Evolutionary conservation across 2,113 vertebrate genomes (phyloP), one percentile per base, ranked within the genome.

Genomic region (Bubalus kerabau): DNA sequence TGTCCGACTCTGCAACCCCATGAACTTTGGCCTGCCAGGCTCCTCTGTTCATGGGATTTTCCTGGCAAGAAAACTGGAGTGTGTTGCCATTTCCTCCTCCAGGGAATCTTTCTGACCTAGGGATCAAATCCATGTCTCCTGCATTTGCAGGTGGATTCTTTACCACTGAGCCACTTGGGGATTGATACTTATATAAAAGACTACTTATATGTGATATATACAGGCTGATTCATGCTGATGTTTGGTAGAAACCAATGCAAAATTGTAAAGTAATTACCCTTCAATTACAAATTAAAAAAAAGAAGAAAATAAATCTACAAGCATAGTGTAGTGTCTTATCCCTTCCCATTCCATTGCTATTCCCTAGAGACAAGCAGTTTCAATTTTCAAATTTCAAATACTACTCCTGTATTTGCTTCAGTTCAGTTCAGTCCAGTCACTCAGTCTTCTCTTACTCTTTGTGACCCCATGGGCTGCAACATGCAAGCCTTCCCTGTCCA

Each of bases 1-100:
- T 26, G 40, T 26, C 23, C 1, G 0, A 26, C 21, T 76, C 71
- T 76, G 71, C 0, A 1, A 43, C 6, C 40, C 23, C 6, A 76
- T 76, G 40, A 26, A 76, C 71, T 76, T 40, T 76, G 40, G 36
- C 23, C 3, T 76, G 23, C 71, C 40, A 43, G 71, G 71, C 40
- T 43, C 71, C 71, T 43, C 40, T 76, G 71, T 76, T 14, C 71
- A 7, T 76, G 71, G 71, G 71, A 26, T 43, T 76, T 76, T 76
- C 71, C 36, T 43, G 71, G 23, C 36, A 26, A 43, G 71, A 76
- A 76, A 43, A 43, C 71, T 76, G 6, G 71, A 43, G 36, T 43
- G 71, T 1, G 36, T 43, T 76, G 23, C 23, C 11, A 43, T 76
- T 43, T 76, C 36, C 36, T 76, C 12, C 36, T 26, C 71, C 36